Evolutionary conservation across 2,888 invertebrate species (phyloP), one percentile per base, ranked within the genome.

Genomic region (Scaptodrosophila latifasciaeformis): DNA sequence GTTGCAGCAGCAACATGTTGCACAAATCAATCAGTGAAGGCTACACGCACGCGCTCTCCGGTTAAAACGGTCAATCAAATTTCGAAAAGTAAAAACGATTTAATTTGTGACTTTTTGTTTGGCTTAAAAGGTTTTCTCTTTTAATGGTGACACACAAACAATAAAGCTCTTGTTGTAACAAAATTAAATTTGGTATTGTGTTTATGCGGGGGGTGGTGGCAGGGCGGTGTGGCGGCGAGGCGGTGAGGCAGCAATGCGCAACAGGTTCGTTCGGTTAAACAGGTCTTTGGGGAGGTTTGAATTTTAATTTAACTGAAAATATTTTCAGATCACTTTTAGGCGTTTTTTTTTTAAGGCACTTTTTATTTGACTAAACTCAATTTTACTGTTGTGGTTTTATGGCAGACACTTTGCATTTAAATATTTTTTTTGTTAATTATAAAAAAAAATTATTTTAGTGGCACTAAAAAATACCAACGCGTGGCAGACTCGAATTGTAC

Each of bases 1-100:
- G 17, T 13, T 37, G 37, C 2, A 15, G 56, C 54, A 55, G 60
- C 65, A 75, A 71, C 78, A 75, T 75, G 75, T 71, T 78, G 74
- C 78, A 71, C 54, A 59, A 58, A 49, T 54, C 24, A 5, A 31
- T 55, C 61, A 58, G 49, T 52, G 56, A 52, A 40, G 48, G 59
- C 67, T 63, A 62, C 34, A 15, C 13, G 37, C 21, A n/a, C n/a
- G 21, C 46, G 39, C 46, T 10, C n/a, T n/a, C n/a, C n/a, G n/a
- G n/a, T n/a, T n/a, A n/a, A n/a, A 24, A 48, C 17, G 18, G 37
- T 17, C 13, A 13, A 17, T 37, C 15, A 34, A 34, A 34, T n/a
- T 9, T 31, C 34, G 12, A 34, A 34, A 34, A n/a, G 34, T 34
- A n/a, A n/a, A n/a, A n/a, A n/a, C n/a, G n/a, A n/a, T n/a, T n/a